Evolutionary conservation across 2,113 vertebrate genomes (phyloP).

Genomic region (Connochaetes taurinus): DNA sequence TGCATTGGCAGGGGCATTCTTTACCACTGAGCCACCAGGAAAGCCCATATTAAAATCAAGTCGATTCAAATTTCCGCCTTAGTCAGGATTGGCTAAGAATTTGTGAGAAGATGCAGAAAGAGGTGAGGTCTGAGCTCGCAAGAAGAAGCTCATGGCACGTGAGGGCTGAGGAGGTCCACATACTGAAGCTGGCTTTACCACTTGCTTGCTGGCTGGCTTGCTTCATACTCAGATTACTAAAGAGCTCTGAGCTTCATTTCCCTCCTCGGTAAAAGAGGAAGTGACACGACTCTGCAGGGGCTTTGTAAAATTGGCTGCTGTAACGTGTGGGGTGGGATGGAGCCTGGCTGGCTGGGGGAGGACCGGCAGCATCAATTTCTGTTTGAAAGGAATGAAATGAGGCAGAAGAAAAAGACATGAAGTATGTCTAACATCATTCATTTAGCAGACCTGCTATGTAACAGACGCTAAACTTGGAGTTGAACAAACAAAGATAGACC

Average conservation of each 20-base stretch:
- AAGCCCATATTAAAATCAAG: neutral
- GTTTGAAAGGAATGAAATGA: slow-evolving; percentile 54
- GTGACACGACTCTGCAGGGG: neutral
- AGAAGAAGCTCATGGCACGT: rapidly evolving
- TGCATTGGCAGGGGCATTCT: neutral
- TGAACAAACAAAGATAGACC: slow-evolving; percentile 37
- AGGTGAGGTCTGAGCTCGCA: rapidly evolving
- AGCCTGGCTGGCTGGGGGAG: neutral
- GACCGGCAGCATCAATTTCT: neutral
- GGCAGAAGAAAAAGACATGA: slow-evolving; percentile 36
- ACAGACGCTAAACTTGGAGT: neutral
- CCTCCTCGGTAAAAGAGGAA: neutral
- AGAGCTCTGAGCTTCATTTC: neutral
- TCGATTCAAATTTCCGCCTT: neutral
- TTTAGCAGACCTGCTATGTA: neutral
- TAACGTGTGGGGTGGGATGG: neutral
- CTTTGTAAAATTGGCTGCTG: neutral
- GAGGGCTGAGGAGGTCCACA: no score
- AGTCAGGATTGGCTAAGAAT: neutral
- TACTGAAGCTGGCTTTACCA: neutral
- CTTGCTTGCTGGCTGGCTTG: neutral
- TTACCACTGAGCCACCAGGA: neutral
- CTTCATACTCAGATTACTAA: neutral
- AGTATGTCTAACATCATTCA: neutral
- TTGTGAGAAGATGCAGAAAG: neutral